Conservation (phyloP, 1,140 invertebrate genomes). For the Tetramorium alpestre region DNA sequence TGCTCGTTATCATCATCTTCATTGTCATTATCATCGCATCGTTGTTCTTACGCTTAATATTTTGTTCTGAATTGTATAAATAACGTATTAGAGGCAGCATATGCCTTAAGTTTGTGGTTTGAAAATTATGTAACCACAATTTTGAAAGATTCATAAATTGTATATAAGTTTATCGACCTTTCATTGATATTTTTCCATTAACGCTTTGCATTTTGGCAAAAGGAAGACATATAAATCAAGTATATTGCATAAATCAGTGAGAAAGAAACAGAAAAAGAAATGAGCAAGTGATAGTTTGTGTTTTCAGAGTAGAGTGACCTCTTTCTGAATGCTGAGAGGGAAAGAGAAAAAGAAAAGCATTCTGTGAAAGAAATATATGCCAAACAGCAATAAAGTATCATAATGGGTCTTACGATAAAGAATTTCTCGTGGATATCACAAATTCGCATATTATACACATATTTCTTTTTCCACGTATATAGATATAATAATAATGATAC, state of each 20-base stretch:
- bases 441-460: constrained; percentile 2
- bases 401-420: constrained; percentile 37
- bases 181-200: constrained; percentile 9
- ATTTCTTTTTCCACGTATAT: constrained; percentile 40
- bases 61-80: constrained; percentile 46
- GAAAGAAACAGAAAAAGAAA: constrained; percentile 3
- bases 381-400: constrained; percentile 55
- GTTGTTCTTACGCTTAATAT: constrained; percentile 41
- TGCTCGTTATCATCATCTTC: constrained; percentile 5
- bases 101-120: not conserved
- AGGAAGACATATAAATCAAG: constrained; percentile 28
- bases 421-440: constrained; percentile 37
- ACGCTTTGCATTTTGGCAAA: constrained; percentile 49
- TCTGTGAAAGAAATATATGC: constrained; percentile 27
- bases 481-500: constrained; percentile 36
- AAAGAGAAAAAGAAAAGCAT: constrained; percentile 20
- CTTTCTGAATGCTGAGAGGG: not conserved
- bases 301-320: constrained; percentile 14
- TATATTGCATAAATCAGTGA: constrained; percentile 64
- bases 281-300: not conserved
- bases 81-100: not conserved
- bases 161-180: constrained; percentile 31
- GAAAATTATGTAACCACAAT: constrained; percentile 27
- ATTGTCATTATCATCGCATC: constrained; percentile 43
- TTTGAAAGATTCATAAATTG: constrained; percentile 36